Percentiles rank a stretch among this genome's conserved stretches.
Evolutionary conservation across 2,797 vertebrate species (phyloP).

Genomic region (Halcyon badia): DNA sequence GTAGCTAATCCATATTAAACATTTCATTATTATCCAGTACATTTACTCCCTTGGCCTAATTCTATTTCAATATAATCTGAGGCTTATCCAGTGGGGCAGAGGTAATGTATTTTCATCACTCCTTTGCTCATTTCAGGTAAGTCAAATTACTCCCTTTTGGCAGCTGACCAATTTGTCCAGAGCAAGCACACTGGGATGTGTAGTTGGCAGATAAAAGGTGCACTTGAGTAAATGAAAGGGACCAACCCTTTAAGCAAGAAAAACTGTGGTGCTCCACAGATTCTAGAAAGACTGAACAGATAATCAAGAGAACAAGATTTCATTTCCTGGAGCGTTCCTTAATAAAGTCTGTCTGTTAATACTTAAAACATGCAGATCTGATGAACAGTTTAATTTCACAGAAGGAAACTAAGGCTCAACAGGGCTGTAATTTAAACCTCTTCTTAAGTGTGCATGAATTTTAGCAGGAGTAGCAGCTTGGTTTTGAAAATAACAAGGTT

Average conservation of each 20-base stretch:
- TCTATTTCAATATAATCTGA: constrained; percentile 37
- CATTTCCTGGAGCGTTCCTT: not conserved
- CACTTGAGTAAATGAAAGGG: not conserved
- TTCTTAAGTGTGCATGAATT: not conserved
- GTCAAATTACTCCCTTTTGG: constrained; percentile 44
- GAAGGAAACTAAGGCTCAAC: not conserved
- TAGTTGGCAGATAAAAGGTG: not conserved
- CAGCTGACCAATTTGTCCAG: constrained; percentile 26
- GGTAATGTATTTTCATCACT: constrained; percentile 46
- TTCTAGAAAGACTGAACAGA: not conserved
- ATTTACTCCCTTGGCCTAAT: constrained; percentile 44
- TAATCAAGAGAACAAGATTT: not conserved
- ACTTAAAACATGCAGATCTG: not conserved
- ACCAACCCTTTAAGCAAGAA: not conserved
- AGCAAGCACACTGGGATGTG: not conserved
- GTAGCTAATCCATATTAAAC: constrained; percentile 47
- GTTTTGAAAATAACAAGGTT: not conserved
- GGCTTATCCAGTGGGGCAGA: constrained; percentile 37
- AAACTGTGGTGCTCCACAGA: not conserved
- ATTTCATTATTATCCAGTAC: constrained; percentile 61
- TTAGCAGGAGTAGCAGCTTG: not conserved
- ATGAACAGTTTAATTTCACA: not conserved
- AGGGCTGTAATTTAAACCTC: not conserved
- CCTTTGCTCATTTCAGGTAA: constrained; percentile 4
- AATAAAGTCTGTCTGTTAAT: not conserved